These are phyloP conservation scores for Anoplopoma fimbria DNA, from an alignment of 2,113 vertebrate genomes.

Conservation along the genomic window DNA sequence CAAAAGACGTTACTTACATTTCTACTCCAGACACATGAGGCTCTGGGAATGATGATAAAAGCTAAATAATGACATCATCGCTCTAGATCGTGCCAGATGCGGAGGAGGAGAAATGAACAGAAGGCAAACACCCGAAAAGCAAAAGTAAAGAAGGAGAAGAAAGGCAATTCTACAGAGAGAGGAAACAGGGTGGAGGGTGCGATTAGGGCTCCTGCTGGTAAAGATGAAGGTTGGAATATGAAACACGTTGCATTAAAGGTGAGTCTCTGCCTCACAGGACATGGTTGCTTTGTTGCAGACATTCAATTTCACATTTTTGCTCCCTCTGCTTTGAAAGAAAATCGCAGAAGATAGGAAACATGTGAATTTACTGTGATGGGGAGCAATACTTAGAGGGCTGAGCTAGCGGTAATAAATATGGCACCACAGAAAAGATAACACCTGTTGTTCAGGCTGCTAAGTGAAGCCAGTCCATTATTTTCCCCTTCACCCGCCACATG, in stretches of 20 bases:
- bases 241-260: conserved; percentile 49
- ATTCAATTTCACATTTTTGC: conserved; percentile 59
- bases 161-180: conserved; percentile 19
- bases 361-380: conserved; percentile 40
- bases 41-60: conserved; percentile 29
- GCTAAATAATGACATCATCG: conserved; percentile 40
- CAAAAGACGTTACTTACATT: conserved; percentile 17
- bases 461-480: conserved; percentile 54
- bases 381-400: conserved; percentile 15
- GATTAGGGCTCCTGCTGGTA: conserved; percentile 46
- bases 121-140: conserved; percentile 27
- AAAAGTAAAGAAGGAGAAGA: conserved; percentile 24
- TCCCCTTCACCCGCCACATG: conserved; percentile 4
- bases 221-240: conserved; percentile 45
- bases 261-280: conserved; percentile 42
- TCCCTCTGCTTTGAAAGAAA: conserved; percentile 31
- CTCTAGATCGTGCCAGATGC: conserved; percentile 29
- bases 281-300: conserved; percentile 53
- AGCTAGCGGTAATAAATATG: conserved; percentile 39
- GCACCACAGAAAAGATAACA: conserved; percentile 28
- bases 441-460: conserved; percentile 26
- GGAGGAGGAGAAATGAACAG: conserved; percentile 29
- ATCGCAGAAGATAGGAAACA: conserved; percentile 32
- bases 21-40: conserved; percentile 14
- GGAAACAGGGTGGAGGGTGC: conserved; percentile 36